Conservation (phyloP, 2,113 vertebrate genomes). For the Pygathrix nemaeus region DNA sequence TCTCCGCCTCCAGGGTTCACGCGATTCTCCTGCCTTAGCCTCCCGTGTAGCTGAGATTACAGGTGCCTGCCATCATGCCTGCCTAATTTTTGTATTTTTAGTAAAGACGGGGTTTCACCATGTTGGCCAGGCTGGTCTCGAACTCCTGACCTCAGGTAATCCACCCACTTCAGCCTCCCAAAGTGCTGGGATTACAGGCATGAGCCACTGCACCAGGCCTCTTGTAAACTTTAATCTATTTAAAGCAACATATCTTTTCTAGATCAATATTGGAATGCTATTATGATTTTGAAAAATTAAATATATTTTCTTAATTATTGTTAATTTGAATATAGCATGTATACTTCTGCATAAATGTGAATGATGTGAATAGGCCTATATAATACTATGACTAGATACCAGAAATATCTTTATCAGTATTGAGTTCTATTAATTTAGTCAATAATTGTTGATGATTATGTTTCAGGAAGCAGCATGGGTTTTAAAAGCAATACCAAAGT, state of each 20-base stretch:
- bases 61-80: too few species aligned
- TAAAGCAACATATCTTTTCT: background rate
- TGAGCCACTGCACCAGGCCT: too few species aligned
- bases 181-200: too few species aligned
- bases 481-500: background rate
- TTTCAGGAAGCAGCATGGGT: background rate
- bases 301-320: background rate
- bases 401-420: background rate
- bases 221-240: background rate
- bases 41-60: too few species aligned
- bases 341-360: accelerated
- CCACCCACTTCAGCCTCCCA: too few species aligned
- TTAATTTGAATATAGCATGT: background rate
- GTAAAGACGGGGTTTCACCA: too few species aligned
- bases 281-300: background rate
- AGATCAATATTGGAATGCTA: background rate
- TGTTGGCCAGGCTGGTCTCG: too few species aligned
- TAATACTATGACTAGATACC: background rate
- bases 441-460: background rate
- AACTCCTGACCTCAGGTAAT: too few species aligned
- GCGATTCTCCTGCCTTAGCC: too few species aligned
- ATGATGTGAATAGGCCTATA: background rate
- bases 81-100: too few species aligned
- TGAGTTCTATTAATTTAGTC: background rate
- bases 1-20: too few species aligned